These are phyloP conservation scores for Steinernema hermaphroditum DNA, from an alignment of 2,888 invertebrate species.

Conservation along the genomic window DNA sequence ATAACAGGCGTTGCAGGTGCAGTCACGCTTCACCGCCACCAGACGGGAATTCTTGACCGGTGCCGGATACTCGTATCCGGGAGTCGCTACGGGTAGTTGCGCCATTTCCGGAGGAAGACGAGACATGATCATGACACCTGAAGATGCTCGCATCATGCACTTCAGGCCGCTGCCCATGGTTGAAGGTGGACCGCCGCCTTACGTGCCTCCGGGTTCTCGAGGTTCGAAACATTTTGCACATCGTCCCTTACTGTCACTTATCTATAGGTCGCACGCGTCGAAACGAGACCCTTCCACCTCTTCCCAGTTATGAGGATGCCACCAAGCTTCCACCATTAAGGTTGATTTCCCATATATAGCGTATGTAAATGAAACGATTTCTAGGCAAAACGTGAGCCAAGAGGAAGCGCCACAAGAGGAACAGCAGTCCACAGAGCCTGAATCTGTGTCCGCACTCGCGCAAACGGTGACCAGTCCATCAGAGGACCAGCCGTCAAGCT, in stretches of 20 bases:
- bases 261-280: slow-evolving; percentile 36
- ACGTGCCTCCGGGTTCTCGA: slow-evolving; percentile 39
- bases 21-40: slow-evolving; percentile 46
- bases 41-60: slow-evolving; percentile 48
- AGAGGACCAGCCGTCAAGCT: neutral
- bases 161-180: slow-evolving; percentile 35
- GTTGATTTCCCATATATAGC: slow-evolving; percentile 26
- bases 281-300: slow-evolving; percentile 56
- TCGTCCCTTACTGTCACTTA: too few species aligned
- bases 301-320: slow-evolving; percentile 65
- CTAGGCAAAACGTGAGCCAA: neutral
- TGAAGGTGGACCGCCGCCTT: slow-evolving; percentile 60
- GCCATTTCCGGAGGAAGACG: slow-evolving; percentile 35
- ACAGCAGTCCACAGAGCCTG: neutral
- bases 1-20: slow-evolving; percentile 38
- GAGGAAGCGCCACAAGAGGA: neutral
- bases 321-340: slow-evolving; percentile 60
- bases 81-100: slow-evolving; percentile 28
- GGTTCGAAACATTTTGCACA: neutral
- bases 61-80: slow-evolving; percentile 38
- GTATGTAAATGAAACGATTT: neutral
- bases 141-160: slow-evolving; percentile 37
- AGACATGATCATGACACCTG: slow-evolving; percentile 40
- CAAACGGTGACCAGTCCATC: neutral
- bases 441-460: neutral